Base-by-base conservation (phyloP, 2,888 invertebrate species). In the Eupithecia vulgata region DNA sequence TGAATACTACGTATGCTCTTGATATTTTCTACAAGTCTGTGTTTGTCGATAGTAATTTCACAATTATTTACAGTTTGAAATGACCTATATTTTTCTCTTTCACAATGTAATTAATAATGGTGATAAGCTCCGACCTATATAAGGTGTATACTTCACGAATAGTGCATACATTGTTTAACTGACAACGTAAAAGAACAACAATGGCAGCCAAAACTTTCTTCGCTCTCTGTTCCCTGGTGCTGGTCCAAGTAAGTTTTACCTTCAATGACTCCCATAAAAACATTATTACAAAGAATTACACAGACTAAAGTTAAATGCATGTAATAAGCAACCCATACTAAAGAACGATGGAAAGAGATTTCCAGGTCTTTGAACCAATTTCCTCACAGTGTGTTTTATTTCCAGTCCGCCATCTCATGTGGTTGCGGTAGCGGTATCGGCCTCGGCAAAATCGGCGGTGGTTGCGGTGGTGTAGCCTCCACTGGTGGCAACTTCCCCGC, bases 401-500 rank as follows among this genome's bases (percentile, higher is more conserved):
- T 57, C 12, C 57, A 57, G 57, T 25, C 57, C 57, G 57, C 57
- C 57, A 12, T 57, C 57, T 57, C 57, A 21, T 57, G 57, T 15
- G 70, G 72, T 42, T 70, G 61, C 30, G 70, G 70, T 12, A 25
- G 37, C 37, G 62, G 62, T 37, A 35, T 37, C 13, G 65, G 65
- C 25, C 12, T 21, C 25, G 65, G 61, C 45, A 76, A 67, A 35
- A 61, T 52, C 25, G 61, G 77, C 71, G 45, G 74, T 66, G 76
- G 80, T 12, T 81, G 81, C 52, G 80, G 80, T 17, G 79, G 84
- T 6, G 81, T 81, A 13, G 30, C 86, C 6, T 85, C 88, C 15
- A 85, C 81, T 62, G 88, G 89, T 0, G 88, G 86, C 17, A 85
- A 85, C 1, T 82, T 90, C 48, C 78, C 83, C 13, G 82, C 87